A percentile compares a stretch with the other conserved stretches of the same genome.
Conservation (phyloP, 2,113 vertebrate genomes). For the Corydoras sp. region DNA sequence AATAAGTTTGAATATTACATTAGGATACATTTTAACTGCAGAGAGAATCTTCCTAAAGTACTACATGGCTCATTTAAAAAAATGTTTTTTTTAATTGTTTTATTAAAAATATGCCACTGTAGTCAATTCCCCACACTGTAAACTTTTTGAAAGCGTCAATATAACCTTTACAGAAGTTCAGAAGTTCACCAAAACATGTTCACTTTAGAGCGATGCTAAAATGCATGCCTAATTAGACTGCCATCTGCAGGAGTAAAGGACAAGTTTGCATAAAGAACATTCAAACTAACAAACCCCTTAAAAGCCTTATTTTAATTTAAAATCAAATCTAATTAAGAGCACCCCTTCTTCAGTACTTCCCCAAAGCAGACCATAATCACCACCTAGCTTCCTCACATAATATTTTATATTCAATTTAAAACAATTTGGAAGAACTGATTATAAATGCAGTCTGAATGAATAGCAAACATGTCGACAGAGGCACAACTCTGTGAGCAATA, state of each 20-base stretch:
- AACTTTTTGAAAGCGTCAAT: no score
- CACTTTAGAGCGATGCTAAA: not conserved
- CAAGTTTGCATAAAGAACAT: constrained; percentile 39
- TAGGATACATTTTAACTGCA: no score
- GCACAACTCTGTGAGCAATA: not conserved
- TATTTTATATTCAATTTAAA: not conserved
- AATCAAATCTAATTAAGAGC: constrained; percentile 43
- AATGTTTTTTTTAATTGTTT: no score
- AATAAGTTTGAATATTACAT: no score
- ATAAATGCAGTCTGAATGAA: not conserved
- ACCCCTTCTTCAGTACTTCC: constrained; percentile 30
- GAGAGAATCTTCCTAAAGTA: no score
- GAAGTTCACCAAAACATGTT: no score
- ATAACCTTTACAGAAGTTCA: no score
- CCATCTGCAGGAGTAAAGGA: constrained; percentile 57
- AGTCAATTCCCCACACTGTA: no score
- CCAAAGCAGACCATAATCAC: not conserved
- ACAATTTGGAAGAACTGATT: not conserved
- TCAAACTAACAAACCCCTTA: constrained; percentile 53
- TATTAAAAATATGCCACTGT: no score
- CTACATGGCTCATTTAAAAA: no score
- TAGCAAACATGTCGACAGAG: not conserved
- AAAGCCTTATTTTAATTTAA: constrained; percentile 65
- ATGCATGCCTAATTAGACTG: constrained; percentile 50
- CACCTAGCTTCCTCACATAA: not conserved